Evolutionary conservation across 2,113 vertebrate genomes (phyloP).

Genomic region (Pelmatolapia mariae): DNA sequence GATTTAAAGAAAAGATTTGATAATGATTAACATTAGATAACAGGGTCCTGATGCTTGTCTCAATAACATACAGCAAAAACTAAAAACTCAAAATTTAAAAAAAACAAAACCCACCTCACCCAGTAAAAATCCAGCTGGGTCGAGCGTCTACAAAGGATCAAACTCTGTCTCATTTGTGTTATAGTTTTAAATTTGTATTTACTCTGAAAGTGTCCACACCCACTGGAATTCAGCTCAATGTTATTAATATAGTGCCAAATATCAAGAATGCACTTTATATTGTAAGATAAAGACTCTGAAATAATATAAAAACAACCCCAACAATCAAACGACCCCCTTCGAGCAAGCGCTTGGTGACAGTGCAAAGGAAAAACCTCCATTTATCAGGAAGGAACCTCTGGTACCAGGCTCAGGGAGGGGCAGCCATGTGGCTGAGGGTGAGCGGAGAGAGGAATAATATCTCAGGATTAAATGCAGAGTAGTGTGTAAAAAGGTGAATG

Average conservation of each 20-base stretch:
- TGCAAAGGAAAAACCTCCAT: neutral
- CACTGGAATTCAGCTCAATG: rapidly evolving
- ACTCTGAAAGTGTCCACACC: neutral
- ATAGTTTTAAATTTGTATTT: neutral
- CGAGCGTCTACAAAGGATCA: neutral
- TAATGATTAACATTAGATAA: rapidly evolving
- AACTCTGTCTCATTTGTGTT: neutral
- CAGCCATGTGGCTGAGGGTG: neutral
- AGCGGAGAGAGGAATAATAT: neutral
- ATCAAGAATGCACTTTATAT: neutral
- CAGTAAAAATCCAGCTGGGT: neutral
- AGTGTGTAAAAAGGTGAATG: neutral
- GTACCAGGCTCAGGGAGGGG: neutral
- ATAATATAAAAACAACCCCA: rapidly evolving
- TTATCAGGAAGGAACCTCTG: neutral
- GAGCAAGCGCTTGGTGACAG: neutral
- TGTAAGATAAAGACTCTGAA: neutral
- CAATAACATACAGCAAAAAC: neutral
- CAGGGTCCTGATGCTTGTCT: neutral
- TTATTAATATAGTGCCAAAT: neutral
- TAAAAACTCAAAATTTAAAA: rapidly evolving
- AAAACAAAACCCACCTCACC: rapidly evolving
- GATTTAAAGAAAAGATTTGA: neutral
- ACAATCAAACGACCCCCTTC: neutral
- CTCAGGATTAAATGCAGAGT: neutral